Evolutionary conservation across 2,113 vertebrate genomes (phyloP), one percentile per base, ranked within the genome.

Genomic region (Zeus faber): DNA sequence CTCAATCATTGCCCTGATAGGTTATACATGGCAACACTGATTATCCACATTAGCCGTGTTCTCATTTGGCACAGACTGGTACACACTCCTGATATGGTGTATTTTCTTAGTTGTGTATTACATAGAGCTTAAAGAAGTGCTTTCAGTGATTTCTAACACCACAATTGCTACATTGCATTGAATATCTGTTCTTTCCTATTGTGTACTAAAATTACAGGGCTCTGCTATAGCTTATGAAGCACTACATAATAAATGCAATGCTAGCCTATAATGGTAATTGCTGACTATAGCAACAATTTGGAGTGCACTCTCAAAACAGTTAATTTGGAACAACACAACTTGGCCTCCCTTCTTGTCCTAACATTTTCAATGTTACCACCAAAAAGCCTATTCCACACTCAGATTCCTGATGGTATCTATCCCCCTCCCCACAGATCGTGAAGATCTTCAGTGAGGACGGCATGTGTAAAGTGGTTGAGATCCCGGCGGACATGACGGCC

Each of bases 381-480:
- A n/a, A n/a, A n/a, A n/a, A n/a, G n/a, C n/a, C n/a, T n/a, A n/a
- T n/a, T n/a, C n/a, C n/a, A n/a, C n/a, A n/a, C n/a, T n/a, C n/a
- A n/a, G n/a, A n/a, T n/a, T n/a, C n/a, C n/a, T 20, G 16, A 18
- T 43, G 7, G 8, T 18, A 6, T 16, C 24, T 18, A 4, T 10
- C 60, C 67, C 22, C 49, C 6, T 40, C 18, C 18, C 52, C 81
- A 51, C 82, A 99, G 97, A 95, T 98, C 79, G 91, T 99, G 76
- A 98, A 94, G 89, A 88, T 99, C 89, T 99, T 94, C 80, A 92
- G 92, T 73, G 97, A 99, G 88, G 97, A 99, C 67, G 96, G 95
- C 63, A 92, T 93, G 52, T 89, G 93, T 80, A 98, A 94, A 88
- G 93, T 94, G 73, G 91, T 99, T 86, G 96, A 99, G 90, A 93